These are phyloP conservation scores for Clepsis dumicolana DNA, from an alignment of 2,888 invertebrate species.

Conservation along the genomic window DNA sequence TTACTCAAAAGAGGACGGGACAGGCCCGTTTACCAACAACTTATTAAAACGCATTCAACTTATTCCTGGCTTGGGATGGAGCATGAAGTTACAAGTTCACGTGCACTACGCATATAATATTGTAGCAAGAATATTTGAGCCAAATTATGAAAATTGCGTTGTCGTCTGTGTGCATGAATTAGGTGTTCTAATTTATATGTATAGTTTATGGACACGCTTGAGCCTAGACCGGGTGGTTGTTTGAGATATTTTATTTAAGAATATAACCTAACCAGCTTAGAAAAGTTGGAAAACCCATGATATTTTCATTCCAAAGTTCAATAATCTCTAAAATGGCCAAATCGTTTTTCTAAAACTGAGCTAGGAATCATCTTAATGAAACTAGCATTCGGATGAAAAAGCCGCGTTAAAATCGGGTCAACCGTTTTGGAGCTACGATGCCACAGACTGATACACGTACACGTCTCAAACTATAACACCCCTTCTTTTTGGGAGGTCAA, in stretches of 20 bases:
- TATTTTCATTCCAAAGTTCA: no score
- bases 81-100: neutral
- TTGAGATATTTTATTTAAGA: slow-evolving; percentile 3
- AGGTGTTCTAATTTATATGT: slow-evolving; percentile 25
- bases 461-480: no score
- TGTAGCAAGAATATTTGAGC: slow-evolving; percentile 13
- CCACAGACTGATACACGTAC: no score
- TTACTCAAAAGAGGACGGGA: neutral
- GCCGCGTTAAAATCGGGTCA: no score
- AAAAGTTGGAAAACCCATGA: no score
- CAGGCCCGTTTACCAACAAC: neutral
- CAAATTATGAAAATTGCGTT: slow-evolving; percentile 22
- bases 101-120: slow-evolving; percentile 18
- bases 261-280: no score
- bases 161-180: slow-evolving; percentile 18
- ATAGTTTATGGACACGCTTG: slow-evolving; percentile 14
- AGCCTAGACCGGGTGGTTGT: neutral
- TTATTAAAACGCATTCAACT: slow-evolving; percentile 18
- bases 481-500: no score
- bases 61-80: slow-evolving; percentile 1
- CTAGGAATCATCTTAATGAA: no score
- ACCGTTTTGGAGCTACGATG: no score
- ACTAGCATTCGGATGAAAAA: no score
- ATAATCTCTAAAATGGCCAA: no score
- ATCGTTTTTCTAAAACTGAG: no score